Evolutionary conservation across 2,797 vertebrate genomes (phyloP).

Genomic region (Miichthys miiuy): DNA sequence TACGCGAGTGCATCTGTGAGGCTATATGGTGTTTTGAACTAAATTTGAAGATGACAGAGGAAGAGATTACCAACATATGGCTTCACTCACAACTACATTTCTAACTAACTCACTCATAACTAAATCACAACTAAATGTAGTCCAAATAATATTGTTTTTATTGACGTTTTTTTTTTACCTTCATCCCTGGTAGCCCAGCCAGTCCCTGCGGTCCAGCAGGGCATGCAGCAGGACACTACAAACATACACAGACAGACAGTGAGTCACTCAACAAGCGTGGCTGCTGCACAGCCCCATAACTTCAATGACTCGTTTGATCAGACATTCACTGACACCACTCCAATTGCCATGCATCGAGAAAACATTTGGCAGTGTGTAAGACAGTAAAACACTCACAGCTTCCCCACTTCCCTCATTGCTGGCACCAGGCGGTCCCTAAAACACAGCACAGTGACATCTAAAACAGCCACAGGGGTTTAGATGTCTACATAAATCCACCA

Average conservation of each 20-base stretch:
- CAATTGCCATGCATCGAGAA: slow-evolving; percentile 59
- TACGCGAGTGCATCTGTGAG: background rate
- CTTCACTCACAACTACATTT: no score
- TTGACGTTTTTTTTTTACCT: slow-evolving; percentile 75
- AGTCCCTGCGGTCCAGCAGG: slow-evolving; percentile 85
- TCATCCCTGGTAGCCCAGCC: slow-evolving; percentile 83
- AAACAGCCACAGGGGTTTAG: slow-evolving; percentile 59
- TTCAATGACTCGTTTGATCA: slow-evolving; percentile 35
- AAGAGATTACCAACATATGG: background rate
- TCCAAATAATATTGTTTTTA: background rate
- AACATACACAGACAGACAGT: slow-evolving; percentile 31
- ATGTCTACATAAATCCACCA: slow-evolving; percentile 52
- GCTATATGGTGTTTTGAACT: background rate
- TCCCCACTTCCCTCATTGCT: slow-evolving; percentile 85
- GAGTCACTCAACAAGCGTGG: background rate
- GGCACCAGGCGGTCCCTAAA: slow-evolving; percentile 85
- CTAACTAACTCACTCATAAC: background rate
- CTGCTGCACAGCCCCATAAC: slow-evolving; percentile 12
- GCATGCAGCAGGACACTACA: slow-evolving; percentile 85
- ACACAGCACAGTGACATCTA: slow-evolving; percentile 79
- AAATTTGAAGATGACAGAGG: background rate
- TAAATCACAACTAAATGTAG: background rate
- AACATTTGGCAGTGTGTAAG: slow-evolving; percentile 48
- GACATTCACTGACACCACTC: slow-evolving; percentile 37
- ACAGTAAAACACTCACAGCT: slow-evolving; percentile 82